These are phyloP conservation scores for Bothrops alternatus DNA, from an alignment of 2,797 vertebrate genomes.

Conservation along the genomic window DNA sequence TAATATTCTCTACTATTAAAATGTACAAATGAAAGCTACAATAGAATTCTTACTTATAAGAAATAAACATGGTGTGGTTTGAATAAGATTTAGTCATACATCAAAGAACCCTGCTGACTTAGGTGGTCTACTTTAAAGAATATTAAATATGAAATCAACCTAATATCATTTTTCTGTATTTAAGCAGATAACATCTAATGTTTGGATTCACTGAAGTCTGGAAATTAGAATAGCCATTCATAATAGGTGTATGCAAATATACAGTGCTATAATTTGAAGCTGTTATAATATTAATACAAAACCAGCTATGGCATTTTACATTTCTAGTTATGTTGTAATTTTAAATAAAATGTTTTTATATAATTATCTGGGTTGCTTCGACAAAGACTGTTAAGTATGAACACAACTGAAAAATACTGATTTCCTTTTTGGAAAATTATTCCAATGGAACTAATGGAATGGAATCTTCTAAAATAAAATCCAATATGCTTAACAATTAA, in stretches of 20 bases:
- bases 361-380: background rate
- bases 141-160: background rate
- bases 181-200: background rate
- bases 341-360: background rate
- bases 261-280: background rate
- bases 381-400: background rate
- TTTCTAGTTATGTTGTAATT: background rate
- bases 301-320: background rate
- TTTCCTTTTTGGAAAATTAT: background rate
- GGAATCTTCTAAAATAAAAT: background rate
- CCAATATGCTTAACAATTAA: background rate
- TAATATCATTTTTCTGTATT: background rate
- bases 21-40: background rate
- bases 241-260: background rate
- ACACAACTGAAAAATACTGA: background rate
- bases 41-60: background rate
- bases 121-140: background rate
- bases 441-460: background rate
- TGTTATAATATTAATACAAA: background rate
- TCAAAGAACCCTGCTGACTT: background rate
- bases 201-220: background rate
- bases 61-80: background rate
- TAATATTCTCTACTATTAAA: background rate
- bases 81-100: background rate
- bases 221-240: background rate